A percentile compares a stretch with the other conserved stretches of the same genome.
These are phyloP conservation scores for Phyto melanocephala DNA, from an alignment of 2,888 invertebrate genomes.

Conservation along the genomic window DNA sequence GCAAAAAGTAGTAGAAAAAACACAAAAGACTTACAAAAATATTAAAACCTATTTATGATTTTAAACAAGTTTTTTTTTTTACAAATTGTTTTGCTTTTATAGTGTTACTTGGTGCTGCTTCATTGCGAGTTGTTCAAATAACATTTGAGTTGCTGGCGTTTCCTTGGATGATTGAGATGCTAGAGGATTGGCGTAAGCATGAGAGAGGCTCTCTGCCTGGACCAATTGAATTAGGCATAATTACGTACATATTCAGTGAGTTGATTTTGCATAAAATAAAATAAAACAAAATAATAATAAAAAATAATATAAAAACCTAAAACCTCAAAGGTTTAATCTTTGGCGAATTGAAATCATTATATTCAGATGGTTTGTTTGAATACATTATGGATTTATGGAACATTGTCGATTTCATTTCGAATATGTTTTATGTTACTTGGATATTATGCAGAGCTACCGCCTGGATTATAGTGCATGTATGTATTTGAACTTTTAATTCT, in stretches of 20 bases:
- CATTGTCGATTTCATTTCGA: constrained; percentile 97
- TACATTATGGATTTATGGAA: constrained; percentile 98
- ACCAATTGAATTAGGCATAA: constrained; percentile 89
- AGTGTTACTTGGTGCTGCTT: constrained; percentile 96
- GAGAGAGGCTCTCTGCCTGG: constrained; percentile 90
- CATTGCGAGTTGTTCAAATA: constrained; percentile 92
- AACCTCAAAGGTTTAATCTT: constrained; percentile 89
- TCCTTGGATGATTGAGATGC: constrained; percentile 86
- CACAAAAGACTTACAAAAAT: too few species aligned
- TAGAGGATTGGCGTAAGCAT: constrained; percentile 87
- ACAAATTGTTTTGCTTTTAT: too few species aligned
- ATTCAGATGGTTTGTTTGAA: constrained; percentile 93
- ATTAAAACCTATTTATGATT: too few species aligned
- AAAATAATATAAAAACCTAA: background rate
- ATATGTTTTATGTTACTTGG: constrained; percentile 96
- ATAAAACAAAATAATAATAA: background rate
- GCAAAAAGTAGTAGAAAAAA: too few species aligned
- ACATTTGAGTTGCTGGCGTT: constrained; percentile 89
- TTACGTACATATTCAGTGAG: constrained; percentile 93
- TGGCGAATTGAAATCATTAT: constrained; percentile 94
- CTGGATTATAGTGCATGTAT: constrained; percentile 93
- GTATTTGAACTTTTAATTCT: background rate
- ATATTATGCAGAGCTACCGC: constrained; percentile 92
- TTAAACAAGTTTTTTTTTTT: too few species aligned
- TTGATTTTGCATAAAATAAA: background rate